Percentiles rank a stretch among this genome's conserved stretches.
Conservation (phyloP, 2,113 vertebrate species). For the Nanorana parkeri region DNA sequence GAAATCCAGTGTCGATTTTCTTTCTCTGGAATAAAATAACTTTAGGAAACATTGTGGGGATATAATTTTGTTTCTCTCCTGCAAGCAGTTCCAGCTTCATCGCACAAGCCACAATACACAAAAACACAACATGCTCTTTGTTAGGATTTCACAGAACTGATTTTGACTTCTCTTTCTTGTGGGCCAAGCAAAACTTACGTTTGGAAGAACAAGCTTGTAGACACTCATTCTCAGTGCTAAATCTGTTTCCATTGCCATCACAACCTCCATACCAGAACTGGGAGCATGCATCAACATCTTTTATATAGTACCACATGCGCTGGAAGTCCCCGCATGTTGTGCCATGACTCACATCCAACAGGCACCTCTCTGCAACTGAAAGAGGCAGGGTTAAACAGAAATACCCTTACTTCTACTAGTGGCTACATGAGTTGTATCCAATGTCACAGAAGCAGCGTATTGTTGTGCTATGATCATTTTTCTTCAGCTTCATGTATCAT, state of each 20-base stretch:
- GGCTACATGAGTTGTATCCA: too few relatives aligned
- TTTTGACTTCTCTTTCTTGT: not conserved
- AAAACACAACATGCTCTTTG: not conserved
- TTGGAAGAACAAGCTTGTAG: constrained; percentile 65
- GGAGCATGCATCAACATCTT: constrained; percentile 65
- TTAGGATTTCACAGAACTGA: not conserved
- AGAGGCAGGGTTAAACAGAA: constrained; percentile 59
- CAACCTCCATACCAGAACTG: constrained; percentile 76
- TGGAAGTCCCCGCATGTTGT: constrained; percentile 62
- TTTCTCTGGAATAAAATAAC: constrained; percentile 3
- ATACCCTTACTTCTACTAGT: not conserved
- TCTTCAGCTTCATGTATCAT: too few relatives aligned
- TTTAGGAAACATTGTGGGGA: not conserved
- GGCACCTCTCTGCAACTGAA: constrained; percentile 73
- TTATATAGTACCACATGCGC: constrained; percentile 72
- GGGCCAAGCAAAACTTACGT: constrained; percentile 66
- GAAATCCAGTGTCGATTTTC: not conserved
- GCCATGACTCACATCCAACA: constrained; percentile 64
- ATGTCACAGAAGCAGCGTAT: too few relatives aligned
- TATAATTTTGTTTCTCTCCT: not conserved
- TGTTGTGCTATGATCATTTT: too few relatives aligned
- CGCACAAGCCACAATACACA: not conserved
- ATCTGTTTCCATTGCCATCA: constrained; percentile 72
- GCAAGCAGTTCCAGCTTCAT: not conserved
- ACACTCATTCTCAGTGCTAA: constrained; percentile 69